Evolutionary conservation across 2,888 invertebrate genomes (phyloP).

Genomic region (Pelosia muscerda): DNA sequence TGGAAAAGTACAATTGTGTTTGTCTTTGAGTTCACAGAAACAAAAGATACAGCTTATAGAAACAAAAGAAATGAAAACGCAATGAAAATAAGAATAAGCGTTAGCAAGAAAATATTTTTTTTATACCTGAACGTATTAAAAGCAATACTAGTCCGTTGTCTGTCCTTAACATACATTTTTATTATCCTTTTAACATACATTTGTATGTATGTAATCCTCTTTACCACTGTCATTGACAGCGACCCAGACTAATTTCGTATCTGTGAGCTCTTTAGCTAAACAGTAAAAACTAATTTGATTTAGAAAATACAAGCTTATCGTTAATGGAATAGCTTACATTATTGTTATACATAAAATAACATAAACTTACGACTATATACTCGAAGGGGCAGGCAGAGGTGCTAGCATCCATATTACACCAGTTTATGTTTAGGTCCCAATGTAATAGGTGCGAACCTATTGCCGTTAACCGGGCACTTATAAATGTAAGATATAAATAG

Average conservation of each 20-base stretch:
- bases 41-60: too few species aligned
- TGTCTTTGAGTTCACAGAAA: too few species aligned
- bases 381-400: too few species aligned
- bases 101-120: background rate
- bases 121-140: background rate
- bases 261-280: slow-evolving; percentile 9
- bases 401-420: too few species aligned
- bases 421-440: too few species aligned
- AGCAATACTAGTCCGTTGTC: background rate
- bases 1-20: too few species aligned
- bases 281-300: slow-evolving; percentile 9
- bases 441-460: too few species aligned
- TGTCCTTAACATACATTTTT: background rate
- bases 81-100: background rate
- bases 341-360: too few species aligned
- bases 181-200: slow-evolving; percentile 12
- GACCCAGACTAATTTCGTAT: slow-evolving; percentile 4
- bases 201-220: slow-evolving; percentile 15
- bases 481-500: too few species aligned
- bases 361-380: too few species aligned
- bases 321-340: background rate
- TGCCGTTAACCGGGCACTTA: too few species aligned
- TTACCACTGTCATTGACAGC: slow-evolving; percentile 6
- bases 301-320: slow-evolving; percentile 6
- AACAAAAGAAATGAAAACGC: too few species aligned